Evolutionary conservation across 2,113 vertebrate species (phyloP).

Genomic region (Casuarius casuarius): DNA sequence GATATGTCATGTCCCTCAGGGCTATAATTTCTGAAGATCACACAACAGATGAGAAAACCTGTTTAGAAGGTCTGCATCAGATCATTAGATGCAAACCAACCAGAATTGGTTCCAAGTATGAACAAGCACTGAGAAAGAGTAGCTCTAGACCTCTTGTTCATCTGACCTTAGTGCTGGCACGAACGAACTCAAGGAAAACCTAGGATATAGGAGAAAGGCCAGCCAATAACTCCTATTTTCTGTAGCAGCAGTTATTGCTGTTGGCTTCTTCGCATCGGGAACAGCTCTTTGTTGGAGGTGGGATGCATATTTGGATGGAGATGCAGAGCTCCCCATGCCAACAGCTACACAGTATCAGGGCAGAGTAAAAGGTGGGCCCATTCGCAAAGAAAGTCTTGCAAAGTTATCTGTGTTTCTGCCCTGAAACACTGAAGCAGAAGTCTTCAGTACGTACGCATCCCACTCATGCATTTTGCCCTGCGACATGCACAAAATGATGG

Average conservation of each 20-base stretch:
- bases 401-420: not conserved
- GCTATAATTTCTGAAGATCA: not conserved
- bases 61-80: not conserved
- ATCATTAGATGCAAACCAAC: not conserved
- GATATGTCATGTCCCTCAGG: not conserved
- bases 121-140: not conserved
- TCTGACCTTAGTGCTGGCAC: not conserved
- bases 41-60: not conserved
- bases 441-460: accelerated
- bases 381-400: not conserved
- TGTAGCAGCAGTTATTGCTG: not conserved
- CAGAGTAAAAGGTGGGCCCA: not conserved
- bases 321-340: not conserved
- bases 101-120: not conserved
- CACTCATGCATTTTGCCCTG: accelerated
- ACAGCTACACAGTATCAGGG: not conserved
- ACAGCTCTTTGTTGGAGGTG: accelerated
- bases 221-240: not conserved
- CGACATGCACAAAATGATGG: not conserved
- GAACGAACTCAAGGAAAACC: not conserved
- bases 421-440: not conserved
- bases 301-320: not conserved
- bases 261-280: not conserved
- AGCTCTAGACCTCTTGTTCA: not conserved
- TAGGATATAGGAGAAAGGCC: not conserved